Percentiles rank a stretch among this genome's conserved stretches.
Evolutionary conservation across 2,888 invertebrate genomes (phyloP).

Genomic region (Malthinus flaveolus): DNA sequence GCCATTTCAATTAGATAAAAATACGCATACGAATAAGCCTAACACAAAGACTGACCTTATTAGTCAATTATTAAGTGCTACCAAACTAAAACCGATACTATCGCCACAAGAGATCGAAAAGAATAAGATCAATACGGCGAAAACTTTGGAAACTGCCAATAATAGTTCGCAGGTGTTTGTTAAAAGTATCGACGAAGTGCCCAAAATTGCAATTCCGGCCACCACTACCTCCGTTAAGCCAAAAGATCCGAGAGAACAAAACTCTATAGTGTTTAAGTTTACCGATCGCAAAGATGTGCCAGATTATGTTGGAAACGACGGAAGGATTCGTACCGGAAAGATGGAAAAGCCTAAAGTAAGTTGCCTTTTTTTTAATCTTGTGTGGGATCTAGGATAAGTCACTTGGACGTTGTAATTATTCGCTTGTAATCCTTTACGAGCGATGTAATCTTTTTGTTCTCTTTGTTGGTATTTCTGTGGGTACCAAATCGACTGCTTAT

Average conservation of each 20-base stretch:
- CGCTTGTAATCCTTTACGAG: too few species aligned
- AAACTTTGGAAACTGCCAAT: constrained; percentile 59
- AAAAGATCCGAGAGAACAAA: constrained; percentile 49
- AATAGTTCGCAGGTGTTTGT: constrained; percentile 52
- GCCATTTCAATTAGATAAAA: constrained; percentile 4
- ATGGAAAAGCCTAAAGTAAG: constrained; percentile 76
- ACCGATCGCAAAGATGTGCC: constrained; percentile 83
- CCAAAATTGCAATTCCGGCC: constrained; percentile 31
- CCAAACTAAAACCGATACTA: constrained; percentile 43
- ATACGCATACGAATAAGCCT: constrained; percentile 10
- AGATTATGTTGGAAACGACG: constrained; percentile 90
- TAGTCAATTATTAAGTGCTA: constrained; percentile 9
- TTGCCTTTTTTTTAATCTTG: not conserved
- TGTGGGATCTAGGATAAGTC: too few species aligned
- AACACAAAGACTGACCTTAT: constrained; percentile 12
- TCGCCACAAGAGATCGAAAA: constrained; percentile 69
- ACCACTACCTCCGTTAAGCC: constrained; percentile 43
- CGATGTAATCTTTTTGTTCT: too few species aligned
- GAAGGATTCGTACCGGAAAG: constrained; percentile 69
- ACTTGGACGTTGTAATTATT: too few species aligned
- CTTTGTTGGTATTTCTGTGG: too few species aligned
- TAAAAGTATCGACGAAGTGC: constrained; percentile 37
- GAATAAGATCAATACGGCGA: constrained; percentile 68
- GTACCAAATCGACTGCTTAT: too few species aligned
- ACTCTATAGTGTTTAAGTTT: constrained; percentile 86